Evolutionary conservation across 37 sponge, comb jelly and placozoan species (phyloP), one percentile per base, ranked within the genome.

Genomic region (Aplysina aerophoba): DNA sequence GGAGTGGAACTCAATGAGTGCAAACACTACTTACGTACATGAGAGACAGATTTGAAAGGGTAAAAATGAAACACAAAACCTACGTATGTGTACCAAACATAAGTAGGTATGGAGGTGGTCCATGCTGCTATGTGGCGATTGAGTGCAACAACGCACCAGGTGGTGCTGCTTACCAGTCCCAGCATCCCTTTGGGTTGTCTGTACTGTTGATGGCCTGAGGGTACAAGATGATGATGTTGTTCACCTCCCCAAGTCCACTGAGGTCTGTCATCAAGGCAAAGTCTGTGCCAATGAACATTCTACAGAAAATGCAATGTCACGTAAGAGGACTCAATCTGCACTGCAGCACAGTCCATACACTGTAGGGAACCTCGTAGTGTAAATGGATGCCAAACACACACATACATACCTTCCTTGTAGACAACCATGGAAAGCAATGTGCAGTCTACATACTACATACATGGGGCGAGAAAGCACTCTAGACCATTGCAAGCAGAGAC

Each of bases 401-500:
- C 24, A 17, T 31, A 66, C 59, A 34, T 83, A 87, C 90, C 90
- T 86, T 83, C 94, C 94, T 83, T 94, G 94, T 16, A 69, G 54
- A 60, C 95, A 94, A 71, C 95, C 95, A 84, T 94, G 95, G 66
- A 91, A 87, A 0, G 88, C 92, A 81, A 91, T 63, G 61, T 94
- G 95, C 17, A 94, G 89, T 35, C 87, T 40, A 83, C 94, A 94
- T 25, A 36, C 85, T 81, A 58, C 20, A n/a, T n/a, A n/a, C n/a
- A 44, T 44, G 3, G 50, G 8, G 30, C 66, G 30, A 25, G 30
- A 30, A 8, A 8, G 6, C 66, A 30, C 30, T 25, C 27, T 11
- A 8, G 5, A 31, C 3, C 66, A 64, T 3, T 30, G 30, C 30
- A 31, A 64, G 30, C 66, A 64, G 30, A 12, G 30, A 8, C 30